phyloP scores from a whole-genome alignment of 2,797 vertebrate genomes.

The Sebastes matsubarae region DNA sequence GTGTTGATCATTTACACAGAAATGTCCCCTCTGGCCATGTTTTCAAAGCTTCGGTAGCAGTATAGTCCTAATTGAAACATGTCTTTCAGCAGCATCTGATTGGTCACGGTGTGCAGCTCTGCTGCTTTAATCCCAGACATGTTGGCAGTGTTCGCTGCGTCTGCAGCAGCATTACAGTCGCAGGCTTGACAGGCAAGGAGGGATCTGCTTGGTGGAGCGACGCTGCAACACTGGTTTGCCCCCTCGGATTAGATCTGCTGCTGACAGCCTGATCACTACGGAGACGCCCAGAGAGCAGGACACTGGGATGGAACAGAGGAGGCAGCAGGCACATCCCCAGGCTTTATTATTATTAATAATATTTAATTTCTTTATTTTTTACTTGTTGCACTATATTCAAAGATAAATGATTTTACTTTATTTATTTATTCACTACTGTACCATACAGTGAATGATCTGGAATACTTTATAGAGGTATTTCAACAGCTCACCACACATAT shows the following conservation, averaged over 20 bases:
- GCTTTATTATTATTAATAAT: neutral
- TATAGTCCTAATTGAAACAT: constrained; percentile 19
- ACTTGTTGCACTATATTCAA: neutral
- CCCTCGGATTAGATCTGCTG: constrained; percentile 60
- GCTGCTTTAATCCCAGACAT: constrained; percentile 38
- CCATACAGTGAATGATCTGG: neutral
- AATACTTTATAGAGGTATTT: neutral
- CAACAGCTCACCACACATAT: neutral
- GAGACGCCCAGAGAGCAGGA: neutral
- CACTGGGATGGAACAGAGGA: constrained; percentile 1
- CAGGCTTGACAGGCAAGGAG: constrained; percentile 42
- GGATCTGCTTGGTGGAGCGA: constrained; percentile 53
- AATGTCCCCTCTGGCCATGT: neutral
- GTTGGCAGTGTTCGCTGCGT: constrained; percentile 10
- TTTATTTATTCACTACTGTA: neutral
- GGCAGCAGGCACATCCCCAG: neutral
- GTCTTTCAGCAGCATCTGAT: constrained; percentile 35
- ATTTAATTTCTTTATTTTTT: neutral
- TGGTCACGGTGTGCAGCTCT: constrained; percentile 13
- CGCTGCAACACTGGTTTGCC: constrained; percentile 44
- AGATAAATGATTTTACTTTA: neutral
- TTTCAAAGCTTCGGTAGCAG: neutral
- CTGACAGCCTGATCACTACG: constrained; percentile 55
- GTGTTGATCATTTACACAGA: neutral
- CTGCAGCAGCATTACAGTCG: constrained; percentile 15